These are phyloP conservation scores for Tetranychus piercei DNA, from an alignment of 2,888 invertebrate genomes.

Conservation along the genomic window DNA sequence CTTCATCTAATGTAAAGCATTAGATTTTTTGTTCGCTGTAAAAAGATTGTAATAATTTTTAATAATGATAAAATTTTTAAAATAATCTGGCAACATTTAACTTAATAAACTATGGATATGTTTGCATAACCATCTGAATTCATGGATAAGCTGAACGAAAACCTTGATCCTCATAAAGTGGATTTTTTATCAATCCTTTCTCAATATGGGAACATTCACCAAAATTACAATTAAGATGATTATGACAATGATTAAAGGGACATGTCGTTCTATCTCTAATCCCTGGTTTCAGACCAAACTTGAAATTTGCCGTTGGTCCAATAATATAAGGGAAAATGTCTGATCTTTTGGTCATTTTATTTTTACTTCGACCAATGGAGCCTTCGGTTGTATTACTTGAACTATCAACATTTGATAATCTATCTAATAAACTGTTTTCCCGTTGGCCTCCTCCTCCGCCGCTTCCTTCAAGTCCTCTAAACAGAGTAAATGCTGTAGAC, in stretches of 20 bases:
- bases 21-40: no score
- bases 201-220: conserved; percentile 4
- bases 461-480: conserved; percentile 7
- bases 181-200: conserved; percentile 10
- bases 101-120: no score
- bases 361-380: background rate
- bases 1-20: no score
- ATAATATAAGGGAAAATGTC: background rate
- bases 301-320: background rate
- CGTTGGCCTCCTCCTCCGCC: background rate
- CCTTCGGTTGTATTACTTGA: background rate
- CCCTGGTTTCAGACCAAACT: conserved; percentile 7
- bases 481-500: conserved; percentile 25
- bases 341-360: background rate
- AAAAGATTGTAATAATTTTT: no score
- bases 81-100: no score
- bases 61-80: no score
- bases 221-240: conserved; percentile 10
- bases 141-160: conserved; percentile 16
- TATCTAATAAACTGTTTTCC: background rate
- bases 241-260: conserved; percentile 3
- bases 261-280: background rate
- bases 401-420: background rate
- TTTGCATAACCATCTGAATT: background rate
- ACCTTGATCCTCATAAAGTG: conserved; percentile 10